Evolutionary conservation across 2,797 vertebrate species (phyloP).

Genomic region (Pogoniulus pusillus): DNA sequence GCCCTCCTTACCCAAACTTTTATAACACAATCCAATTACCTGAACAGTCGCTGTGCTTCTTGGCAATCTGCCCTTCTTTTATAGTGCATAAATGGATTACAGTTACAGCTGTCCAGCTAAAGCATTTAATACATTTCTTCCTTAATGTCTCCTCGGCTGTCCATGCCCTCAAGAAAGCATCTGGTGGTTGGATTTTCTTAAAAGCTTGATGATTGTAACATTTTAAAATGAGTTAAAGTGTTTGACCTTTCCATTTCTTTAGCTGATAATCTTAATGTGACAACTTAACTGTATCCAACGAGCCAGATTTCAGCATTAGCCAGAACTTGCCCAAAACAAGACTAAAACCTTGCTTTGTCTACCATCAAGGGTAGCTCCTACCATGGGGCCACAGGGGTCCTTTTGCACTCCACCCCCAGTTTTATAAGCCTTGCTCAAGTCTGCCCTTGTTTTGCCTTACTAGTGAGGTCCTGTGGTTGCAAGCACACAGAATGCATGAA

Average conservation of each 20-base stretch:
- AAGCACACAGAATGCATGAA: not conserved
- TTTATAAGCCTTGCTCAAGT: not conserved
- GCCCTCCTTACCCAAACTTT: not conserved
- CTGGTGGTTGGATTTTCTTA: slow-evolving; percentile 32
- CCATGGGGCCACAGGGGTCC: not conserved
- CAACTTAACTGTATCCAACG: not conserved
- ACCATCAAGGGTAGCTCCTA: not conserved
- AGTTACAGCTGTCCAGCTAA: slow-evolving; percentile 5
- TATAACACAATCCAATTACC: slow-evolving; percentile 4
- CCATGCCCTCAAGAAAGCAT: slow-evolving; percentile 4
- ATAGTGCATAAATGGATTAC: not conserved
- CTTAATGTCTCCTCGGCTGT: not conserved
- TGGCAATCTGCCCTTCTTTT: not conserved
- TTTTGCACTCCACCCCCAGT: not conserved
- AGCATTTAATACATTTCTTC: not conserved
- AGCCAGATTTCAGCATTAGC: not conserved
- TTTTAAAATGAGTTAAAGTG: not conserved
- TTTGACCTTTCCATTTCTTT: slow-evolving; percentile 7
- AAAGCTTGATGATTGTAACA: not conserved
- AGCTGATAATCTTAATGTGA: not conserved
- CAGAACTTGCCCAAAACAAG: not conserved
- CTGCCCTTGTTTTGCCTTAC: not conserved
- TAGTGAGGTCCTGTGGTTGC: not conserved
- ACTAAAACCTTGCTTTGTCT: not conserved
- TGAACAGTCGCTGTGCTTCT: not conserved